Conservation (phyloP, 1,140 invertebrate species). For the Trichomalopsis sarcophagae region DNA sequence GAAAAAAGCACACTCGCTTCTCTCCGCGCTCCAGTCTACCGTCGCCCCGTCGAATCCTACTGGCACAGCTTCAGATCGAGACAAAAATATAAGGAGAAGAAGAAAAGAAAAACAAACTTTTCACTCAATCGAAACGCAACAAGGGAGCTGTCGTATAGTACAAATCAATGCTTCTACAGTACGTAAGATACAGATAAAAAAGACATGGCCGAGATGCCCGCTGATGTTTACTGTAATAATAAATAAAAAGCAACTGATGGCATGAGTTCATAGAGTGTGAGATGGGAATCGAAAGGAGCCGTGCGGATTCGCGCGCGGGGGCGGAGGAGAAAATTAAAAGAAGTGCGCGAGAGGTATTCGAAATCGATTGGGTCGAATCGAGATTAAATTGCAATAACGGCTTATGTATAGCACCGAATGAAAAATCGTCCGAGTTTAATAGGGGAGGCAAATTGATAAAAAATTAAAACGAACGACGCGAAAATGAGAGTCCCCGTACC, state of each 20-base stretch:
- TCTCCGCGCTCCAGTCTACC: neutral
- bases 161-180: slow-evolving; percentile 25
- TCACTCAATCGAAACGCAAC: neutral
- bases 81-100: neutral
- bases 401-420: neutral
- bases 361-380: slow-evolving; percentile 16
- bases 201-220: neutral
- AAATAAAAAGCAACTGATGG: slow-evolving; percentile 10
- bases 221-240: neutral
- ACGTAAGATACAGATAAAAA: neutral
- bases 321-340: neutral
- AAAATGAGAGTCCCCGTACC: neutral
- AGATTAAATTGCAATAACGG: slow-evolving; percentile 37
- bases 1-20: neutral
- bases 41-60: neutral
- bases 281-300: neutral
- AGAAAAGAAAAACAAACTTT: neutral
- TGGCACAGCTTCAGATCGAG: neutral
- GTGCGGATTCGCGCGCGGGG: too few relatives aligned
- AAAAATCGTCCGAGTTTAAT: slow-evolving; percentile 36
- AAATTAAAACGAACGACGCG: slow-evolving; percentile 36
- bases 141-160: neutral
- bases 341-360: neutral
- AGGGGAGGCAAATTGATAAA: slow-evolving; percentile 29
- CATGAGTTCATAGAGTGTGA: neutral